These are phyloP conservation scores for Anguilla megastoma DNA, from an alignment of 2,797 vertebrate genomes.

Conservation along the genomic window DNA sequence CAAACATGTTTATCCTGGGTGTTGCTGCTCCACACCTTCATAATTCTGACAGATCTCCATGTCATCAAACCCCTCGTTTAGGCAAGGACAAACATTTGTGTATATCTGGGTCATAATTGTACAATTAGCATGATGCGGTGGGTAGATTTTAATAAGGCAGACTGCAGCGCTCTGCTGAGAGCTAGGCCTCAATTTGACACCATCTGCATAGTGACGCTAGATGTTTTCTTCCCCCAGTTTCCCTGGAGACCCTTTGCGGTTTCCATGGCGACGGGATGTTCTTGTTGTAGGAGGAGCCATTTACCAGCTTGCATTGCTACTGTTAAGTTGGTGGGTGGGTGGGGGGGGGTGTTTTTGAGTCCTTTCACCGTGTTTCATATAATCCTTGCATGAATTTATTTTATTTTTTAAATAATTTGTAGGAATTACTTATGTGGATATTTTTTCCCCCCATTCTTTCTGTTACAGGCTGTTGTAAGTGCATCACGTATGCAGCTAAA, in stretches of 20 bases:
- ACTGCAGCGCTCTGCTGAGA: slow-evolving; percentile 38
- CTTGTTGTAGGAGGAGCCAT: slow-evolving; percentile 48
- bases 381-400: slow-evolving; percentile 21
- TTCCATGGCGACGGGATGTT: slow-evolving; percentile 57
- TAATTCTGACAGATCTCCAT: background rate
- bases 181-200: slow-evolving; percentile 47
- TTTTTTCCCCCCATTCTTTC: background rate
- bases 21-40: background rate
- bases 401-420: slow-evolving; percentile 21
- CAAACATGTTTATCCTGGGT: background rate
- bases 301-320: slow-evolving; percentile 43
- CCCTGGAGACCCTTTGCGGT: slow-evolving; percentile 57
- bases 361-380: slow-evolving; percentile 15
- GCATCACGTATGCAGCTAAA: background rate
- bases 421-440: background rate
- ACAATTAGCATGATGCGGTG: slow-evolving; percentile 42
- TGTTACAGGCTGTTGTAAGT: slow-evolving; percentile 4
- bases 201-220: slow-evolving; percentile 51
- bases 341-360: slow-evolving; percentile 21
- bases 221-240: slow-evolving; percentile 55
- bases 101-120: slow-evolving; percentile 18
- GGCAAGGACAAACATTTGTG: background rate
- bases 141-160: slow-evolving; percentile 45
- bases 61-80: background rate
- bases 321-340: slow-evolving; percentile 17